Conservation (phyloP, 1,140 invertebrate species). For the Heliconius hermathena region DNA sequence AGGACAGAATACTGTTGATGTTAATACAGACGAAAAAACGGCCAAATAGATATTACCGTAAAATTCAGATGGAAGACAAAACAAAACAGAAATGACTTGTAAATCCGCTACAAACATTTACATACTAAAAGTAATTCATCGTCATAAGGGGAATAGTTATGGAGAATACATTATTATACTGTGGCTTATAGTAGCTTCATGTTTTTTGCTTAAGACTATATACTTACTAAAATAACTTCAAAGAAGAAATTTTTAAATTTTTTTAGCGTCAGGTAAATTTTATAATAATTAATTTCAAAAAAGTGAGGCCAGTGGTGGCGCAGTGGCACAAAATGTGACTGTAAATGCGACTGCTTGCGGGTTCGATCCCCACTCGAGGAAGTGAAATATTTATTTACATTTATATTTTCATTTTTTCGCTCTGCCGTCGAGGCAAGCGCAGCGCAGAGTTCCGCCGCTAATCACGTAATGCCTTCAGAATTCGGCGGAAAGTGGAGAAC, state of each 20-base stretch:
- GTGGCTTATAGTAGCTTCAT: neutral
- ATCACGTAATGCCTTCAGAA: too few species aligned
- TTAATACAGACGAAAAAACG: conserved; percentile 43
- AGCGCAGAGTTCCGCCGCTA: too few species aligned
- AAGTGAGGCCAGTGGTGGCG: too few species aligned
- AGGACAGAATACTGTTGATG: neutral
- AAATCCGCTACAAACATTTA: conserved; percentile 65
- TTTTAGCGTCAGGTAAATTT: too few species aligned
- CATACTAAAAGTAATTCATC: conserved; percentile 43
- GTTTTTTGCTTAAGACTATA: neutral
- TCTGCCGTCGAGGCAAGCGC: too few species aligned
- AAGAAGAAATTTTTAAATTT: neutral
- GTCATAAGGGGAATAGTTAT: neutral
- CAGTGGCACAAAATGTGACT: too few species aligned
- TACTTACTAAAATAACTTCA: neutral
- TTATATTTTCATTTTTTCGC: too few species aligned
- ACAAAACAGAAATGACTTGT: conserved; percentile 64
- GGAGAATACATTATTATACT: neutral
- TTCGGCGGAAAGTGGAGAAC: too few species aligned
- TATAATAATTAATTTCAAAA: too few species aligned
- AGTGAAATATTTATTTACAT: too few species aligned
- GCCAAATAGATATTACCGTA: conserved; percentile 54
- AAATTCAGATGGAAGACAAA: conserved; percentile 60
- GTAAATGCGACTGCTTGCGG: too few species aligned
- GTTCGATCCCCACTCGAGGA: too few species aligned